Evolutionary conservation across 1,140 invertebrate genomes (phyloP), one percentile per base, ranked within the genome.

Genomic region (Drosophila hydei): DNA sequence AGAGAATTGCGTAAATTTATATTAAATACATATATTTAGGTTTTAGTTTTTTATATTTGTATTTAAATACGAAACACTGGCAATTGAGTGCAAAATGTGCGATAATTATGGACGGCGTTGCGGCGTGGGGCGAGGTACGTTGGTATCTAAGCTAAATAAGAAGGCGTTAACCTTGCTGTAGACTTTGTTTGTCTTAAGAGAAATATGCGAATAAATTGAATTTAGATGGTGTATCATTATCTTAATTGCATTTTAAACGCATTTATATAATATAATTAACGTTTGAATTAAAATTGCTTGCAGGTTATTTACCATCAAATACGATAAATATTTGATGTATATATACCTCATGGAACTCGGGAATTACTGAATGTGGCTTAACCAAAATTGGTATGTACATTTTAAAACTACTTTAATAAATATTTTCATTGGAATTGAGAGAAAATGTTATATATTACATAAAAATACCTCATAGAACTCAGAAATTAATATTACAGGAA

Each of bases 31-130:
- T 25, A 62, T 62, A 71, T 77, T 83, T 83, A 74, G 12, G 36
- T 65, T 63, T 71, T 52, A 74, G 8, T 18, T 55, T 55, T 67
- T 75, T 56, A 42, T 70, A 80, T 75, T 68, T 84, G 38, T 67
- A 73, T 85, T 84, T 79, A 85, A 85, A 84, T 84, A 56, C 25
- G 19, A 50, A 30, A 19, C 12, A 6, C 21, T 50, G 11, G 30
- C 62, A 71, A 65, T 65, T 25, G 64, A 81, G 78, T 80, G 78
- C 81, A 81, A 80, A 73, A 45, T 25, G 21, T 55, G 48, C 70
- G 50, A 69, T 68, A 72, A 72, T 72, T 72, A 60, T 47, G 60
- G 59, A 18, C 21, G 30, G 23, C 23, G 11, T 9, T 8, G 12
- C 2, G 12, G 8, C 1, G 8, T 23, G 9, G 19, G 14, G 59